Conservation (phyloP, 2,797 vertebrate genomes). For the Poeciliopsis turneri region DNA sequence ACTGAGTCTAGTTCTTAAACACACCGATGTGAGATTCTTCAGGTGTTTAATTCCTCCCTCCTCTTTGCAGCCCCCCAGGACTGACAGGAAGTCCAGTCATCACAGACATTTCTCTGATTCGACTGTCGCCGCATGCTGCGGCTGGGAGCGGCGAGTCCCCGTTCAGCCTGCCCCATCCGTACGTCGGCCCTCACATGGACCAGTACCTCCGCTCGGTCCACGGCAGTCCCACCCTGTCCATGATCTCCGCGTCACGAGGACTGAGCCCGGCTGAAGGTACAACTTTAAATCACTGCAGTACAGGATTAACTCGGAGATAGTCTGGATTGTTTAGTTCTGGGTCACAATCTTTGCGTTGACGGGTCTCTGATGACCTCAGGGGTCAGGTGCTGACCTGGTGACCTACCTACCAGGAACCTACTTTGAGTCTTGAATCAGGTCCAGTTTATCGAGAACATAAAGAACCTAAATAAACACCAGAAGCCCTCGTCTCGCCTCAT, state of each 20-base stretch:
- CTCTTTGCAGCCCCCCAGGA: constrained; percentile 85
- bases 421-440: not conserved
- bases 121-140: constrained; percentile 88
- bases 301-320: not conserved
- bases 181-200: constrained; percentile 95
- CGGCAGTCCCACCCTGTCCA: constrained; percentile 92
- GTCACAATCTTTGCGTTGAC: not conserved
- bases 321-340: not conserved
- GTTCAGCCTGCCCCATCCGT: constrained; percentile 89
- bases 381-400: not conserved
- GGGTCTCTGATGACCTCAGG: not conserved
- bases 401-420: not conserved
- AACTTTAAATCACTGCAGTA: constrained; percentile 31
- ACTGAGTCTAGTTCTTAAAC: constrained; percentile 48
- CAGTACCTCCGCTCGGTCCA: constrained; percentile 97
- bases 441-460: not conserved
- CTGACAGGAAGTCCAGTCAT: constrained; percentile 93
- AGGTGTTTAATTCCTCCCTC: not conserved
- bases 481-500: not conserved
- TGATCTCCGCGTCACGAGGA: constrained; percentile 94
- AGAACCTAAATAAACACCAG: not conserved
- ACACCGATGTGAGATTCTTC: constrained; percentile 9
- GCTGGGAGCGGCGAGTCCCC: constrained; percentile 85
- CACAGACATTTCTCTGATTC: constrained; percentile 96
- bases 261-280: constrained; percentile 95